Conservation (phyloP, 2,888 invertebrate genomes). For the Adelognathus sp. region DNA sequence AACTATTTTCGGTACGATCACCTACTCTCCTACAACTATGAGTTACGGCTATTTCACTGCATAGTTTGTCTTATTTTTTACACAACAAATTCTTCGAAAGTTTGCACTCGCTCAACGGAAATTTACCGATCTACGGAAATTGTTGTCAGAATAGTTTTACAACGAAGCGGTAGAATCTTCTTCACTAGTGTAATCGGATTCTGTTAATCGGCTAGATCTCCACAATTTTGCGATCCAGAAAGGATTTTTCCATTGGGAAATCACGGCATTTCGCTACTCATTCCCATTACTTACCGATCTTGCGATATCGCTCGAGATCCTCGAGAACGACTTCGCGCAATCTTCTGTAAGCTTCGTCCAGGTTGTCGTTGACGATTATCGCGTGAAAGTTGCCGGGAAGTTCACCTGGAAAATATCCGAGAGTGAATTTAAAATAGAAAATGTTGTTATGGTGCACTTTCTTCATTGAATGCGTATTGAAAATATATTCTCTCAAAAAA, state of each 20-base stretch:
- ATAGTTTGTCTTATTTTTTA: background rate
- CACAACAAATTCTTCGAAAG: background rate
- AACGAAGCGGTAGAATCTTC: constrained; percentile 7
- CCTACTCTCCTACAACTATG: constrained; percentile 8
- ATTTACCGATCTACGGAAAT: constrained; percentile 22
- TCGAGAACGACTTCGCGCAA: constrained; percentile 87
- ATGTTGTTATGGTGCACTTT: too few species aligned
- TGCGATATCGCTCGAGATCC: constrained; percentile 84
- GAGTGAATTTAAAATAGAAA: constrained; percentile 20
- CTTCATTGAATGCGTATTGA: too few species aligned
- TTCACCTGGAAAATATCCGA: constrained; percentile 80
- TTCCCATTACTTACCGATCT: constrained; percentile 62
- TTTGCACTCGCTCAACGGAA: constrained; percentile 11
- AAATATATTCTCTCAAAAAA: background rate
- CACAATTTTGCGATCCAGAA: constrained; percentile 23
- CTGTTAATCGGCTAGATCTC: constrained; percentile 32
- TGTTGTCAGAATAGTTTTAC: background rate
- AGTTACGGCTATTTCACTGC: constrained; percentile 13
- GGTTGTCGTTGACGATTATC: constrained; percentile 90
- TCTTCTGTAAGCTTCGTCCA: constrained; percentile 90
- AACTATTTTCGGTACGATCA: constrained; percentile 23
- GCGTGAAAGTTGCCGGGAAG: constrained; percentile 91
- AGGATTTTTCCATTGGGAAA: background rate
- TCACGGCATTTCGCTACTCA: background rate
- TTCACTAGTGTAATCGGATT: background rate